Evolutionary conservation across 2,888 invertebrate genomes (phyloP), one percentile per base, ranked within the genome.

Genomic region (Hesperia comma): DNA sequence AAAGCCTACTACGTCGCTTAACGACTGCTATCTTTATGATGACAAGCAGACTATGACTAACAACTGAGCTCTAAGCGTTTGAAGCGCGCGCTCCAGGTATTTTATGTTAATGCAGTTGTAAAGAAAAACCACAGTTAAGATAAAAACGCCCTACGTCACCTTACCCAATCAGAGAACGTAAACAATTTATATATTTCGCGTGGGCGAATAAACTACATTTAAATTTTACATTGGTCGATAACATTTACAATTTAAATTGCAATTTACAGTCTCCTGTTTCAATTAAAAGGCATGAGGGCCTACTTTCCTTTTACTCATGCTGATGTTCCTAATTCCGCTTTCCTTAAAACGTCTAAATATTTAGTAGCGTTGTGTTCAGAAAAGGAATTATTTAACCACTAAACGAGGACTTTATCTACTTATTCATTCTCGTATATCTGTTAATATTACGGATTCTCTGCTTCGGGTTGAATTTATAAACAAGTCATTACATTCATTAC

Each of bases 191-290:
- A 51, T 37, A 56, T 40, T 49, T 55, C 49, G 49, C 55, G 55
- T 54, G 61, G 67, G 61, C 54, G 60, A 53, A 60, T 40, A 55
- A 61, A 67, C 55, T 61, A 53, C 61, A 67, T 67, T 61, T 67
- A 61, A 67, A 61, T 67, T 66, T 58, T 54, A 67, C 67, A 67
- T 67, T 60, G 26, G 56, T 46, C 14, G 40, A 55, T 67, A 61
- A 54, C 63, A 61, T 67, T 67, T 61, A 61, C 67, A 67, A 61
- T 67, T 67, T 67, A 67, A 56, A 67, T 67, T 56, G 26, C 49
- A 61, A 56, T 61, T 61, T 61, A 67, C 61, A 56, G 55, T 40
- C 46, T 55, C 55, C 49, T 67, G 67, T 61, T 67, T 66, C 26
- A 55, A 61, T 61, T 61, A 55, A 67, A 61, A 61, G 61, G 61